Evolutionary conservation across 2,888 invertebrate species (phyloP).

Genomic region (Morpho deidamia): DNA sequence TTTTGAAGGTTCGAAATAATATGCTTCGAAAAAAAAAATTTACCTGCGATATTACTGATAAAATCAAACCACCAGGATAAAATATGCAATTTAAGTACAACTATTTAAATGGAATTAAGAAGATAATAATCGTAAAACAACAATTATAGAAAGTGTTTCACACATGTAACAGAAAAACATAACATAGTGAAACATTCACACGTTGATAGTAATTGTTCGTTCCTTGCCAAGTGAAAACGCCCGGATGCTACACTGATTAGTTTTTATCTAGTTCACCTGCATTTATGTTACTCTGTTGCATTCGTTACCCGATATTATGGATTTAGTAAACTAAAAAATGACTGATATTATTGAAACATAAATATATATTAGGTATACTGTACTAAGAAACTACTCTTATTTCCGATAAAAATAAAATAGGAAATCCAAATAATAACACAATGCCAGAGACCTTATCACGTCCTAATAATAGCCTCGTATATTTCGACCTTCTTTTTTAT

Average conservation of each 20-base stretch:
- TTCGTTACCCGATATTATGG: no score
- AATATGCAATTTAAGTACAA: not conserved
- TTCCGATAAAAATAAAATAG: conserved; percentile 2
- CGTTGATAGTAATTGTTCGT: conserved; percentile 42
- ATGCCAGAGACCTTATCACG: conserved; percentile 5
- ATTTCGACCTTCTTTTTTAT: not conserved
- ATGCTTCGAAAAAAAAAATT: no score
- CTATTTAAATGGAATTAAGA: no score
- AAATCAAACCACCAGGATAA: not conserved
- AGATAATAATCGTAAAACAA: not conserved
- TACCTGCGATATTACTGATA: no score
- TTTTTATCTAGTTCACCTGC: conserved; percentile 45
- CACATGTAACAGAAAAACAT: conserved; percentile 25
- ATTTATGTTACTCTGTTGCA: conserved; percentile 11
- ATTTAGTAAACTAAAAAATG: no score
- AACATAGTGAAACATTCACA: conserved; percentile 22
- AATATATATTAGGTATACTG: no score
- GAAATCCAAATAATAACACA: not conserved
- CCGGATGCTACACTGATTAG: conserved; percentile 56
- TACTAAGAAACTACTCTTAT: no score
- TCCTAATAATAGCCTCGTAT: not conserved
- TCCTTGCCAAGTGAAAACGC: conserved; percentile 59
- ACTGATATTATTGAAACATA: no score
- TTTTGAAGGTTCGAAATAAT: no score
- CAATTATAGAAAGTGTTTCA: conserved; percentile 25